A percentile compares a stretch with the other conserved stretches of the same genome.
Conservation (phyloP, 2,888 invertebrate species). For the Buathra laborator region DNA sequence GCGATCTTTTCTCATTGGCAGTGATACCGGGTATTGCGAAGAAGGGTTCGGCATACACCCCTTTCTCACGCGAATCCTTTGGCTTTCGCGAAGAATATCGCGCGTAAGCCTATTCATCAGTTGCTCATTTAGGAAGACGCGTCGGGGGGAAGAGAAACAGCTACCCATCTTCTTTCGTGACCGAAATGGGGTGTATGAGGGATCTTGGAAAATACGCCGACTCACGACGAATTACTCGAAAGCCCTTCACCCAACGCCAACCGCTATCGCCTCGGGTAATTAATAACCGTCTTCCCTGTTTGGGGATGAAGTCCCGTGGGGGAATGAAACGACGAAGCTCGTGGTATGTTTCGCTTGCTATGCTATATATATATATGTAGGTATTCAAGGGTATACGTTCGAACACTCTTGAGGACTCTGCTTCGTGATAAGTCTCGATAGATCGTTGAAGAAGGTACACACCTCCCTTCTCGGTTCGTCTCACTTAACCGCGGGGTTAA, state of each 20-base stretch:
- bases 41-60: neutral
- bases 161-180: slow-evolving; percentile 5
- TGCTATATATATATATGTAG: neutral
- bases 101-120: slow-evolving; percentile 37
- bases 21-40: neutral
- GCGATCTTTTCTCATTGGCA: neutral
- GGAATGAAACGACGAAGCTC: slow-evolving; percentile 23
- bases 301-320: slow-evolving; percentile 37
- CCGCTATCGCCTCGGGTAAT: slow-evolving; percentile 48
- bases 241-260: slow-evolving; percentile 35
- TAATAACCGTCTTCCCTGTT: slow-evolving; percentile 61
- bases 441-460: slow-evolving; percentile 23
- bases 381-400: neutral
- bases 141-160: neutral
- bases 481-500: neutral
- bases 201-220: slow-evolving; percentile 42
- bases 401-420: slow-evolving; percentile 27
- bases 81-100: slow-evolving; percentile 1
- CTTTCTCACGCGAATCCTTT: slow-evolving; percentile 2
- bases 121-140: slow-evolving; percentile 24
- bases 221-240: slow-evolving; percentile 60
- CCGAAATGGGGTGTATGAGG: neutral
- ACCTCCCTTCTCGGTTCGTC: neutral
- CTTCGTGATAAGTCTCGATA: slow-evolving; percentile 43
- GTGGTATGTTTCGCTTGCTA: neutral